phyloP scores from a whole-genome alignment of 2,888 invertebrate species.

The Lypha dubia region DNA sequence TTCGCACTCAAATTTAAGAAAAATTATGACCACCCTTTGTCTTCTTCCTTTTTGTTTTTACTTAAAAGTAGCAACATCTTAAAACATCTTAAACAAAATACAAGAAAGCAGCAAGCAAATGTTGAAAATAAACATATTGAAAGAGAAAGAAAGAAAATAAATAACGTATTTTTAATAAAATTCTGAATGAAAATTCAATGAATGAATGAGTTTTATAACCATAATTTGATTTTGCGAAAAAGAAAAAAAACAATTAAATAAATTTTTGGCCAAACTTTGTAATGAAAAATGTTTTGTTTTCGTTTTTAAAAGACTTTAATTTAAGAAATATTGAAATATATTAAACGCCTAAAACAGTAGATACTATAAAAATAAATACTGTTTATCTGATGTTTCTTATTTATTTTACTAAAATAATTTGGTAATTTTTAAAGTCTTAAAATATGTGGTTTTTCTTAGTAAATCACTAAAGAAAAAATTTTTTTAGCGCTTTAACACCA shows the following conservation, averaged over 20 bases:
- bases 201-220: conserved; percentile 37
- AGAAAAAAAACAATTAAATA: neutral
- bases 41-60: too few species aligned
- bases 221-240: neutral
- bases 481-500: too few species aligned
- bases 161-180: conserved; percentile 1
- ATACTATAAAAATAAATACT: conserved; percentile 16
- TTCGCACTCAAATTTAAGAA: conserved; percentile 32
- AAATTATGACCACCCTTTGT: conserved; percentile 62
- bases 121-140: conserved; percentile 21
- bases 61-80: conserved; percentile 12
- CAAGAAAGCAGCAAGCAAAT: neutral
- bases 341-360: conserved; percentile 20
- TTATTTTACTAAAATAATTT: neutral
- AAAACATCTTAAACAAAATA: conserved; percentile 29
- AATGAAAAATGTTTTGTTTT: conserved; percentile 1
- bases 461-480: too few species aligned
- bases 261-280: neutral
- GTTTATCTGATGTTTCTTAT: conserved; percentile 1
- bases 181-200: conserved; percentile 25
- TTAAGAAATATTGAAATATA: conserved; percentile 4
- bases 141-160: neutral
- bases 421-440: neutral
- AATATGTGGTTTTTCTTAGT: too few species aligned
- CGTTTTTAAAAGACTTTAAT: neutral